Evolutionary conservation across 2,888 invertebrate genomes (phyloP), one percentile per base, ranked within the genome.

Genomic region (Harpalus rubripes): DNA sequence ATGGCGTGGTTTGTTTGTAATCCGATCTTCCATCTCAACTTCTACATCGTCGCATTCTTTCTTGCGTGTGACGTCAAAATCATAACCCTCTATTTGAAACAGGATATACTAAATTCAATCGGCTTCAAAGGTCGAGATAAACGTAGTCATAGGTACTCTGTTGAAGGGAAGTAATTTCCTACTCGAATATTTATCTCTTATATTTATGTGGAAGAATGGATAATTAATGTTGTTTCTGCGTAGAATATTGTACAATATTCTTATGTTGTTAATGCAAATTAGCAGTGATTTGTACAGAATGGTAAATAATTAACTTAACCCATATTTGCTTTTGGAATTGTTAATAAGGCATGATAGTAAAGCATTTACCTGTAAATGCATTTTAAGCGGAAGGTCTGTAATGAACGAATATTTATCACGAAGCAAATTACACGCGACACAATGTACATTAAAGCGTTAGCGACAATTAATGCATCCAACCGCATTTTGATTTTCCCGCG

Each of bases 401-500:
- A 22, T 52, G 18, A 52, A 76, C 76, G 52, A 52, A 22, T 15
- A 76, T 78, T 78, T 78, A 56, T 78, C 18, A 18, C 26, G 56
- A 16, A 18, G 18, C 8, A 79, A 80, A 80, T 80, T 61, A 61
- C 61, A 41, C 10, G 12, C 18, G 61, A 61, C 80, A 80, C 39
- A 80, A 61, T 41, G 80, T 61, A 39, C 61, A 80, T 80, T 39
- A 61, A 80, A 80, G 16, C 41, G 61, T 61, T 80, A 61, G 41
- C 59, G 15, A 39, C 79, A 80, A 61, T 80, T 32, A 80, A 61
- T 61, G 59, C 59, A 18, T n/a, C 12, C 32, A 58, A 58, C 56
- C 82, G 74, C 82, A 82, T 72, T 74, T 59, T 82, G 82, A 82
- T 82, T 82, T 72, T 56, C 72, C 56, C 44, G 72, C 58, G 32